Evolutionary conservation across 1,140 invertebrate genomes (phyloP), one percentile per base, ranked within the genome.

Genomic region (Macrotrachela quadricornifera): DNA sequence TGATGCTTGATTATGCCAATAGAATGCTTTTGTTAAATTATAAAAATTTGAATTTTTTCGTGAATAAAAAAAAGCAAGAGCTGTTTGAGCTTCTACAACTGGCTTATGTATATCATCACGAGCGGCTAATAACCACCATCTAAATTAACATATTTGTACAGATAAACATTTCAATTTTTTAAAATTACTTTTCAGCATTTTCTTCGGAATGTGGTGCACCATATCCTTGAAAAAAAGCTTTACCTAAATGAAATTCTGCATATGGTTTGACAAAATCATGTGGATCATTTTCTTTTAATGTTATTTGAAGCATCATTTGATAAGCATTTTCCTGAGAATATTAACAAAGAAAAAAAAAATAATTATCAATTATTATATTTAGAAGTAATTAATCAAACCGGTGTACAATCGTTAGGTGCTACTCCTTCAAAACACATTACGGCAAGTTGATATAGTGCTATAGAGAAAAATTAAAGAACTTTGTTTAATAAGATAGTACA

Each of bases 1-100:
- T 59, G 64, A 67, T n/a, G 69, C 69, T 49, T 70, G 66, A 15
- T 63, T 64, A 50, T 71, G 69, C 66, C 68, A 71, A 57, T 67
- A 68, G 51, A 65, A 70, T 14, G 66, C 64, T 50, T 68, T 65
- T 18, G 67, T 61, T 10, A 70, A 57, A 57, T 71, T 60, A 0
- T 56, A 50, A 46, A 54, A 58, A 16, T 66, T 59, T 15, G 40
- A 46, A 42, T 30, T 42, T 41, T 57, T 55, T n/a, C 61, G 42
- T 21, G 66, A 66, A 54, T 71, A 71, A 56, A 63, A 67, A 63
- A 69, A 63, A 6, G 67, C 69, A 4, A 71, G 60, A 11, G 59
- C 60, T 15, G 62, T 61, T 57, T 70, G 68, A 6, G 68, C 69
- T 44, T 61, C 61, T n/a, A 67, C 51, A 50, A 66, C 64, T 36